Evolutionary conservation across 2,797 vertebrate genomes (phyloP).

Genomic region (Ctenopoma kingsleyae): DNA sequence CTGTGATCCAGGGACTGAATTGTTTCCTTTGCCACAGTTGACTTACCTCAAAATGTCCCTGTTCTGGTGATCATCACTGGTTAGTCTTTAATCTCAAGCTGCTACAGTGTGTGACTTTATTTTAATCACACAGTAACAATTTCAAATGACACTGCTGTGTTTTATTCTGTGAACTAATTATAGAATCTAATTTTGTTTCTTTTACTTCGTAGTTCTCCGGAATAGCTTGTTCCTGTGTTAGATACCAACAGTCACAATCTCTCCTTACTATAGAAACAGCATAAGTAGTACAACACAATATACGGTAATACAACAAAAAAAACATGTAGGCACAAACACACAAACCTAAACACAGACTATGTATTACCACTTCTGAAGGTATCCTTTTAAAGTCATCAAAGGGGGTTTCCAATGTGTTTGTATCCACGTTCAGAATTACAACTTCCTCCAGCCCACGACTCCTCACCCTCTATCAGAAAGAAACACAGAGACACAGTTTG

Average conservation of each 20-base stretch:
- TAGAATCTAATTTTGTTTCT: too few species aligned
- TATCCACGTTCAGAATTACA: conserved; percentile 91
- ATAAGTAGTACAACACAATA: too few species aligned
- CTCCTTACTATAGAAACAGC: neutral
- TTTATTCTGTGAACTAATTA: too few species aligned
- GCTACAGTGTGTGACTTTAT: neutral
- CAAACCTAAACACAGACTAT: neutral
- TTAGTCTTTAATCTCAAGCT: neutral
- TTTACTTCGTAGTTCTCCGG: neutral
- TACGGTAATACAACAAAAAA: neutral
- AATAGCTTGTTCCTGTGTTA: neutral
- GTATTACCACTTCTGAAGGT: conserved; percentile 89
- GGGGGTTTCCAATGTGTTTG: conserved; percentile 89
- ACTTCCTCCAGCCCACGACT: conserved; percentile 90
- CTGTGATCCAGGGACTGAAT: neutral
- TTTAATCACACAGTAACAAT: neutral
- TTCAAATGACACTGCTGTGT: neutral
- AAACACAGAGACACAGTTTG: conserved; percentile 5
- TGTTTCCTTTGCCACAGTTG: neutral
- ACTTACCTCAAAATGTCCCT: neutral
- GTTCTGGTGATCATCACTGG: neutral
- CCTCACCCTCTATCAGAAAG: conserved; percentile 81
- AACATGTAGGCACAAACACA: neutral
- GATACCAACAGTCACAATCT: neutral
- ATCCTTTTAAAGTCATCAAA: conserved; percentile 89